Evolutionary conservation across 1,140 invertebrate species (phyloP).

Genomic region (Aphelinus atriplicis): DNA sequence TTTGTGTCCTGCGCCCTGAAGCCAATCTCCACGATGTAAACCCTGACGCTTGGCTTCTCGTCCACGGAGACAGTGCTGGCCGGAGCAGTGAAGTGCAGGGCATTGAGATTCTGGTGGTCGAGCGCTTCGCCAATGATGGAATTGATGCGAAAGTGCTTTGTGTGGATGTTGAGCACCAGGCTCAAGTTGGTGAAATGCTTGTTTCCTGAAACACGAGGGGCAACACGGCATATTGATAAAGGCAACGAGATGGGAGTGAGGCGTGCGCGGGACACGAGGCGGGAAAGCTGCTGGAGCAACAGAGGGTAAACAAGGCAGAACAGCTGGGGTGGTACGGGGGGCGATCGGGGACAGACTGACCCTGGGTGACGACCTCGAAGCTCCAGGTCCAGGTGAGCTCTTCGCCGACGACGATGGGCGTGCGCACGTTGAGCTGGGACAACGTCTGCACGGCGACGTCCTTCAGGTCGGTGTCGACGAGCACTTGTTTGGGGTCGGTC

Average conservation of each 20-base stretch:
- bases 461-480: constrained; percentile 11
- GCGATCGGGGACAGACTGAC: too few relatives aligned
- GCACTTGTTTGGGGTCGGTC: not conserved
- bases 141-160: constrained; percentile 77
- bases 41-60: constrained; percentile 28
- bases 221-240: too few relatives aligned
- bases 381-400: constrained; percentile 42
- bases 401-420: not conserved
- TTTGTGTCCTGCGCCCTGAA: constrained; percentile 82
- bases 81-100: constrained; percentile 26
- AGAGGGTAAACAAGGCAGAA: too few relatives aligned
- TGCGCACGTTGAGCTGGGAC: not conserved
- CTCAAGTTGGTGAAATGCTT: constrained; percentile 71
- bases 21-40: constrained; percentile 72
- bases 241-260: too few relatives aligned
- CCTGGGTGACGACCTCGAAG: constrained; percentile 46
- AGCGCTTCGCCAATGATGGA: constrained; percentile 55
- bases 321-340: too few relatives aligned
- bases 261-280: too few relatives aligned
- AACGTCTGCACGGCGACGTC: not conserved
- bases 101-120: constrained; percentile 54
- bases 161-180: constrained; percentile 77
- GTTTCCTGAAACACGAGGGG: constrained; percentile 29
- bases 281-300: too few relatives aligned
- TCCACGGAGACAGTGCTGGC: not conserved